Evolutionary conservation across 2,113 vertebrate genomes (phyloP), one percentile per base, ranked within the genome.

Genomic region (Otus sunia): DNA sequence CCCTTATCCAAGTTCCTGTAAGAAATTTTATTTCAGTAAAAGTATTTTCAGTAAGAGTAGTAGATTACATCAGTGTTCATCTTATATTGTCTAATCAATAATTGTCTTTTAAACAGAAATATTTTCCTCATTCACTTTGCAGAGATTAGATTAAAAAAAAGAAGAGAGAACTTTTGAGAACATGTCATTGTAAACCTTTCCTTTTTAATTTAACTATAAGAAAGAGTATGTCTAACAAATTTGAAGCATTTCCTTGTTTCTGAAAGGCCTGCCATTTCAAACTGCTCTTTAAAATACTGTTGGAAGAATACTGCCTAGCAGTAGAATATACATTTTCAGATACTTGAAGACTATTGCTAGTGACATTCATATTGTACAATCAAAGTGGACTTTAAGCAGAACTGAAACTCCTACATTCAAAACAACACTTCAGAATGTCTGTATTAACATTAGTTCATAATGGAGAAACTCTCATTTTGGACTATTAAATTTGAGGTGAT

Each of bases 141-240:
- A 36, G 32, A 69, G 21, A 62, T 29, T 15, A 56, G 22, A 27
- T 5, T 55, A 5, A 37, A 82, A 50, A 85, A 86, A 14, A 83
- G 52, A 55, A 67, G 7, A 43, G 2, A 10, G 8, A 47, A 72
- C 13, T 41, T 80, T 59, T 68, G 53, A 64, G 26, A 84, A 47
- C 8, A 56, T 39, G 43, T 4, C 50, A n/a, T 12, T 34, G 12
- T 32, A 72, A 90, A 39, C 5, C 4, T 86, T 80, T 73, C 1
- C 7, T 72, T 93, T 79, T 76, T 20, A 30, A 49, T 30, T 83
- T 88, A 73, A 49, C 3, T 7, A 50, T 34, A 92, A 76, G 29
- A 66, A 92, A 53, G 16, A 0, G 0, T 41, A 37, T 5, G 6
- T 60, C 20, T 85, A 81, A 79, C 0, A 1, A 76, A 80, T 50